phyloP scores from a whole-genome alignment of 2,113 vertebrate genomes.

The Leucopsar rothschildi region DNA sequence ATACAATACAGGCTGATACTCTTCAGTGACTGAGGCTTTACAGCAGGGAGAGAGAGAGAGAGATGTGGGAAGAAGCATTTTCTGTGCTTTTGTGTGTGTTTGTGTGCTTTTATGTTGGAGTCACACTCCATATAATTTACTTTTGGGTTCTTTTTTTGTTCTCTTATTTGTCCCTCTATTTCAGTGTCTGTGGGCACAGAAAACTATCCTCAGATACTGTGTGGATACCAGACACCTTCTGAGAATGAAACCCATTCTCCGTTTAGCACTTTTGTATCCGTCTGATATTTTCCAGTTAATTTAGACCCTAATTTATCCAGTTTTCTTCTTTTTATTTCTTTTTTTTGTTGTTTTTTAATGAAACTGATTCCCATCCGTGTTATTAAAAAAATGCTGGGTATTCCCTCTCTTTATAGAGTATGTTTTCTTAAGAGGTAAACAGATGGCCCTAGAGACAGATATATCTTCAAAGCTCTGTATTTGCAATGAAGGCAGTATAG shows the following conservation, averaged over 20 bases:
- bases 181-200: constrained; percentile 25
- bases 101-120: constrained; percentile 15
- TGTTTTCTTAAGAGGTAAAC: constrained; percentile 23
- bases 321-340: neutral
- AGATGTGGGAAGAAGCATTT: constrained; percentile 62
- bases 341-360: neutral
- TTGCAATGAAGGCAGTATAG: neutral
- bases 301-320: neutral
- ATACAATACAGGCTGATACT: neutral
- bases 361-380: neutral
- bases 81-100: constrained; percentile 4
- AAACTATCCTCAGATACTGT: neutral
- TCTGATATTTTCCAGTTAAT: constrained; percentile 7
- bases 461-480: constrained; percentile 10
- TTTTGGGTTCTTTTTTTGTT: constrained; percentile 8
- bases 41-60: constrained; percentile 25
- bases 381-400: constrained; percentile 14
- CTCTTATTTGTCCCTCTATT: neutral
- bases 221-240: neutral
- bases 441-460: constrained; percentile 30
- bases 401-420: constrained; percentile 23
- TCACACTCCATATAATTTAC: constrained; percentile 22
- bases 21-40: neutral
- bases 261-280: neutral
- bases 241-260: neutral